Base-by-base conservation (phyloP, 2,113 vertebrate species). In the Octodon degus region DNA sequence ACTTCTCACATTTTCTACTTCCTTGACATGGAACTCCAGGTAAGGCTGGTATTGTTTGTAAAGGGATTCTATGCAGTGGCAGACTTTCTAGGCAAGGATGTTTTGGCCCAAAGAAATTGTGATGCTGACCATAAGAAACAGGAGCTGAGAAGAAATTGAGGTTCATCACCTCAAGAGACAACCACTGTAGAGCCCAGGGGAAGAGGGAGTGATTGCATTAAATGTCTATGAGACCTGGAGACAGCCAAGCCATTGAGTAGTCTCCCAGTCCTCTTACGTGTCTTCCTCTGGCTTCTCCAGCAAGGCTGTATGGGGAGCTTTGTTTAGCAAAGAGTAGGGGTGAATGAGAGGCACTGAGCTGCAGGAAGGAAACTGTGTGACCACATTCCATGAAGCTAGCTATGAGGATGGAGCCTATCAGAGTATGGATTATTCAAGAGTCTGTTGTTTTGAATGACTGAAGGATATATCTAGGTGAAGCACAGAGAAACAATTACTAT, bases 151-250 rank as follows among this genome's bases (percentile, higher is more conserved):
- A 25, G 37, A 22, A 6, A 12, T 1, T 9, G 62, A 8, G 32
- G 19, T 7, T 70, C 1, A 77, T 10, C 40, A 40, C 2, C n/a
- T 40, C 13, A 81, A 80, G 70, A 79, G 47, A 65, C 17, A 58
- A 40, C 32, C 30, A 16, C 0, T 4, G 14, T 4, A 17, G 27
- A 40, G 9, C 2, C 16, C n/a, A 5, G 9, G 9, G 22, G 20
- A 74, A 17, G 22, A 9, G 68, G 47, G 58, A n/a, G 19, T 32
- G 63, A 67, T 14, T 30, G 0, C 2, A 6, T 22, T 2, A 7
- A 76, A 53, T 11, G 25, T 16, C 63, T 62, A 3, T 2, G 0
- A 30, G 43, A 58, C 11, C 37, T 70, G 13, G 58, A 53, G 40
- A 81, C 2, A 89, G 65, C 72, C n/a, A 63, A 37, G 40, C 40